Evolutionary conservation across 2,113 vertebrate genomes (phyloP).

Genomic region (Telmatochromis brichardi): DNA sequence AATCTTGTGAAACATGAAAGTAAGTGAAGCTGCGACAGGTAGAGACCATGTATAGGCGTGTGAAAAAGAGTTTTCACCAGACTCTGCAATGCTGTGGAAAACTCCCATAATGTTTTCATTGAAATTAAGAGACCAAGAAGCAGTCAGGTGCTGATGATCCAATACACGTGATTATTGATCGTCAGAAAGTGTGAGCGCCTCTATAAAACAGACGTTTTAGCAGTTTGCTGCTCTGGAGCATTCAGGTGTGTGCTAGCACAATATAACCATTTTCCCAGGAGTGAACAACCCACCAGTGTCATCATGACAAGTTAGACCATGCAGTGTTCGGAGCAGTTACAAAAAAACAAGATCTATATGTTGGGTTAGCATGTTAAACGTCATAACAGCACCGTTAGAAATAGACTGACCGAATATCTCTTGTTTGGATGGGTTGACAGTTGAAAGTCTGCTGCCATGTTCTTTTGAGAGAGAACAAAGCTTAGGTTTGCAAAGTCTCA

Average conservation of each 20-base stretch:
- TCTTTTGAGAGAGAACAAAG: background rate
- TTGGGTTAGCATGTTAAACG: background rate
- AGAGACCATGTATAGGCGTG: background rate
- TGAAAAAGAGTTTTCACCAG: background rate
- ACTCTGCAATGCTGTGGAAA: background rate
- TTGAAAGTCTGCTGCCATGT: background rate
- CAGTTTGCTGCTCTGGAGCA: background rate
- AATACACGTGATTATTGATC: background rate
- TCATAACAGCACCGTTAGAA: background rate
- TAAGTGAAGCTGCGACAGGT: background rate
- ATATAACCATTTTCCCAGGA: background rate
- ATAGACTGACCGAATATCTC: background rate
- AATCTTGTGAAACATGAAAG: background rate
- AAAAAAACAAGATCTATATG: background rate
- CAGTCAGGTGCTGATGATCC: background rate
- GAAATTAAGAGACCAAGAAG: background rate
- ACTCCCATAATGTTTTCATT: background rate
- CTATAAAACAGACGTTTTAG: background rate
- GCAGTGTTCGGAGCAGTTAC: background rate
- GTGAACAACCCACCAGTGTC: background rate
- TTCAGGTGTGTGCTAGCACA: background rate
- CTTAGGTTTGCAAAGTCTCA: background rate
- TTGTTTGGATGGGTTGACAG: background rate
- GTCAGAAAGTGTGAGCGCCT: background rate
- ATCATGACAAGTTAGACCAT: background rate